Conservation (phyloP, 2,797 vertebrate genomes). For the Myotis myotis region DNA sequence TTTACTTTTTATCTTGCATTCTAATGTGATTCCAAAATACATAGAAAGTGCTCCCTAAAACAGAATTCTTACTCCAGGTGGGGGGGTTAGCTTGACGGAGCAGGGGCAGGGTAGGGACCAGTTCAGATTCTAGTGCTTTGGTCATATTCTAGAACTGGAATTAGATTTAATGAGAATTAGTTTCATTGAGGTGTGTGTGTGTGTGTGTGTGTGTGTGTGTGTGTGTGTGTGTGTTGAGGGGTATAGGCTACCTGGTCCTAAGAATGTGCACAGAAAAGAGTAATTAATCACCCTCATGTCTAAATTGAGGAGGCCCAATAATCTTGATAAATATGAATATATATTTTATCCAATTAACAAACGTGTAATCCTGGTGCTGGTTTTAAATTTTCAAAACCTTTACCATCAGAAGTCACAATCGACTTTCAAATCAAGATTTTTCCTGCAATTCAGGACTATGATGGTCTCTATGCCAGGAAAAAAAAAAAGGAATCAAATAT, state of each 20-base stretch:
- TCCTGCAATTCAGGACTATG: too few species aligned
- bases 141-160: background rate
- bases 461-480: background rate
- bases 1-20: background rate
- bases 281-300: too few species aligned
- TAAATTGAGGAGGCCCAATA: background rate
- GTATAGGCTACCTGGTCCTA: background rate
- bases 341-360: background rate
- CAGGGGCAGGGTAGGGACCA: fast-evolving
- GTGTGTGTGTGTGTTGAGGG: too few species aligned
- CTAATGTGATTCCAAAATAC: background rate
- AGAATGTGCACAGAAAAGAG: background rate
- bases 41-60: background rate
- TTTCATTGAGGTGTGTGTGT: background rate
- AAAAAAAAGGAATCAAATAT: background rate
- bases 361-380: background rate
- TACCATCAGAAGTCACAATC: background rate
- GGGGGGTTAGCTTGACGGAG: fast-evolving
- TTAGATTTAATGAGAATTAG: background rate
- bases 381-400: background rate
- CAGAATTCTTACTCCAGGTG: background rate
- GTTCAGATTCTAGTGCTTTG: background rate
- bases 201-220: too few species aligned
- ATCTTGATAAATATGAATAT: background rate
- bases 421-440: background rate